Conservation (phyloP, 2,888 invertebrate species). For the Polyommatus icarus region DNA sequence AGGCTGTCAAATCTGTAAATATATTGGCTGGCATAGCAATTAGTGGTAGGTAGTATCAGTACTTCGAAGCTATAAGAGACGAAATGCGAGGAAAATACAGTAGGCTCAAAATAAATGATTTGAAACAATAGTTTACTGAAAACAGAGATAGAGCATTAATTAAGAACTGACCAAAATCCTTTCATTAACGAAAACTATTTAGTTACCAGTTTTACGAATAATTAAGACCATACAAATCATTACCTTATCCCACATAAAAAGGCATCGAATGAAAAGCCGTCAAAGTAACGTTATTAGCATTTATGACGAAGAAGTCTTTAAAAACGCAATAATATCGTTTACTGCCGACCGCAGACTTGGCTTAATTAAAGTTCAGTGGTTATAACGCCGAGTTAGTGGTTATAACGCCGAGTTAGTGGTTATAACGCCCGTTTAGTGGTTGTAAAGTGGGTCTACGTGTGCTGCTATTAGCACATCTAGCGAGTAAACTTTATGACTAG, state of each 20-base stretch:
- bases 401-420: slow-evolving; percentile 8
- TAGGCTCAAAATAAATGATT: background rate
- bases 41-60: no score
- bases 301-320: slow-evolving; percentile 11
- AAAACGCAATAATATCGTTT: slow-evolving; percentile 15
- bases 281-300: slow-evolving; percentile 2
- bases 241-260: background rate
- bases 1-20: no score
- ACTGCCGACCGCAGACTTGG: slow-evolving; percentile 18
- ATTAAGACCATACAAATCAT: background rate
- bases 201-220: background rate
- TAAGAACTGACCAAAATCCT: background rate
- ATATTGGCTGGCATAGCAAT: no score
- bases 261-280: background rate
- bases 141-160: background rate
- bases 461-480: slow-evolving; percentile 14
- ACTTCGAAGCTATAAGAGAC: background rate
- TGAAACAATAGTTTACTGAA: background rate
- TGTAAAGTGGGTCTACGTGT: slow-evolving; percentile 5
- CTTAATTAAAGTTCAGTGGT: slow-evolving; percentile 25
- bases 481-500: slow-evolving; percentile 3
- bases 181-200: background rate
- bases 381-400: slow-evolving; percentile 1
- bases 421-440: slow-evolving; percentile 15
- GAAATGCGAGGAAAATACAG: background rate